phyloP scores from a whole-genome alignment of 2,113 vertebrate genomes.

The Pontoporia blainvillei region DNA sequence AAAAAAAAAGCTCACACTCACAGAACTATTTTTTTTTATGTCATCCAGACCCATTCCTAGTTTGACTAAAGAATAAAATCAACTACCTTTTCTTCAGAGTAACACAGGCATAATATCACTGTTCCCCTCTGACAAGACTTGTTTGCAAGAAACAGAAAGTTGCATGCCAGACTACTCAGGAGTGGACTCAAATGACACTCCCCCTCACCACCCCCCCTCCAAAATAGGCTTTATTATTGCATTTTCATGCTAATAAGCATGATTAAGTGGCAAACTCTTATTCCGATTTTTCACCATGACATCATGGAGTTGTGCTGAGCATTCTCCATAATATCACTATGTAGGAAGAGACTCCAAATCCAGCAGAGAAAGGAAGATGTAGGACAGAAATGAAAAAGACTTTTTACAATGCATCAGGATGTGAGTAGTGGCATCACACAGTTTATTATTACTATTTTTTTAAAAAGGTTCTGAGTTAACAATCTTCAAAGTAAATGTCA shows the following conservation, averaged over 20 bases:
- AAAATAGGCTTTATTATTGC: background rate
- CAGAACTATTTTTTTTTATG: background rate
- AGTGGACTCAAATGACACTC: background rate
- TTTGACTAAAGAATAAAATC: background rate
- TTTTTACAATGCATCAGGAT: background rate
- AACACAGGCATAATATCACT: background rate
- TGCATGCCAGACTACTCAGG: background rate
- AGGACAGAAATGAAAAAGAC: background rate
- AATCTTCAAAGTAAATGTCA: background rate
- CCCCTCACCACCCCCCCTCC: too few relatives aligned
- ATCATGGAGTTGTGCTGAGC: background rate
- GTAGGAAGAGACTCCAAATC: background rate
- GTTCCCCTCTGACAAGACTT: background rate
- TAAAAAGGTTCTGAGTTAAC: background rate
- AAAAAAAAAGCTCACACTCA: background rate
- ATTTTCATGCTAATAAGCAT: background rate
- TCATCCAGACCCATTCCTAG: background rate
- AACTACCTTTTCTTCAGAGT: background rate
- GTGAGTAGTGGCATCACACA: background rate
- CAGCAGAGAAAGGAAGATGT: background rate
- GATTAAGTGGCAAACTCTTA: background rate
- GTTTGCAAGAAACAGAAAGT: background rate
- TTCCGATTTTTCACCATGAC: background rate
- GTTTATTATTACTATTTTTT: background rate
- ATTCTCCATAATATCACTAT: background rate